Conservation (phyloP, 2,113 vertebrate species). For the Polypterus senegalus region DNA sequence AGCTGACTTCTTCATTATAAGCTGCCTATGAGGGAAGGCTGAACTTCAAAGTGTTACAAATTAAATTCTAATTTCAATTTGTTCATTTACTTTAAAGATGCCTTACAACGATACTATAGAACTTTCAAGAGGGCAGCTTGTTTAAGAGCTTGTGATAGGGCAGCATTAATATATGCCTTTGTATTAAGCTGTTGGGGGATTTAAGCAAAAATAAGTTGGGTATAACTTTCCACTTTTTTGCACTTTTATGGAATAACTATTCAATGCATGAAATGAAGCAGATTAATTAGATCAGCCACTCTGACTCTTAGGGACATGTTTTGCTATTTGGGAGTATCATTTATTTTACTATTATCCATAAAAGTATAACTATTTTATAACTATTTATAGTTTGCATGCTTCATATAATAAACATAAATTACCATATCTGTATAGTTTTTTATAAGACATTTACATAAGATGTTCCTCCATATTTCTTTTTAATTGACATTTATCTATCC, state of each 20-base stretch:
- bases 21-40: slow-evolving; percentile 19
- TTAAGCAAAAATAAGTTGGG: not conserved
- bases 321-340: no score
- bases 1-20: slow-evolving; percentile 27
- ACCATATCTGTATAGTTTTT: no score
- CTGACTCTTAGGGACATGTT: no score
- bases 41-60: slow-evolving; percentile 25
- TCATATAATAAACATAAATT: no score
- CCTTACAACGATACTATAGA: slow-evolving; percentile 7
- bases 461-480: no score
- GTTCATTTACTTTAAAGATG: slow-evolving; percentile 19
- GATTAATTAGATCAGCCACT: no score
- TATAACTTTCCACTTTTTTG: not conserved
- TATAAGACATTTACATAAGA: no score
- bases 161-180: not conserved
- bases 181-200: not conserved
- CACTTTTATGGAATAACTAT: slow-evolving; percentile 10
- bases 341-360: no score
- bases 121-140: not conserved
- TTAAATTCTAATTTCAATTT: slow-evolving; percentile 22
- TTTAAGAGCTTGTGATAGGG: not conserved
- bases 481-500: no score
- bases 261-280: no score
- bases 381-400: no score
- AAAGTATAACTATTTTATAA: no score